These are phyloP conservation scores for Nematostella vectensis DNA, from an alignment of 92 coral and sea anemone genomes.

Conservation along the genomic window DNA sequence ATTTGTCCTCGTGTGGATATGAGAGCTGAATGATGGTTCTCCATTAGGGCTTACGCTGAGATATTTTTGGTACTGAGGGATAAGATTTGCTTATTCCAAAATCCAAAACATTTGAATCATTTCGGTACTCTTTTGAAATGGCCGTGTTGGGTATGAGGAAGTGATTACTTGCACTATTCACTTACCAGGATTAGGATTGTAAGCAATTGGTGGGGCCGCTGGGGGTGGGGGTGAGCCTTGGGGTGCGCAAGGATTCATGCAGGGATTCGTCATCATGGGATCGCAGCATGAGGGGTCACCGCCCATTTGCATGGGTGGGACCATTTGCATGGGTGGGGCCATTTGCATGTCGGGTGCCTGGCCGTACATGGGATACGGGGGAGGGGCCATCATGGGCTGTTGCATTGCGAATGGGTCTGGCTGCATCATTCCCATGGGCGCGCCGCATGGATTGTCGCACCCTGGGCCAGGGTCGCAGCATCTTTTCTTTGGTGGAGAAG, in stretches of 20 bases:
- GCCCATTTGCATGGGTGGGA: conserved; percentile 28
- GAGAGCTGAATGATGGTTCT: too few species aligned
- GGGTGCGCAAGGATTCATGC: conserved; percentile 76
- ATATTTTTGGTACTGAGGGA: too few species aligned
- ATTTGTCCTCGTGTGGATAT: too few species aligned
- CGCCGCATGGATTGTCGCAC: conserved; percentile 34
- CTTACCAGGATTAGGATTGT: conserved; percentile 80
- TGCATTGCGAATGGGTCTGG: not conserved
- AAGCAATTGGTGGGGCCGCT: conserved; percentile 41
- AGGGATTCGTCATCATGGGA: conserved; percentile 45
- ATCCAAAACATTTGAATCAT: too few species aligned
- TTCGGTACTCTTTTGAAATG: too few species aligned
- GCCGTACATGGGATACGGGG: conserved; percentile 9
- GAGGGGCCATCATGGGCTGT: not conserved
- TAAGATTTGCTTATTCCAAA: too few species aligned
- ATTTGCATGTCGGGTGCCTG: conserved; percentile 30
- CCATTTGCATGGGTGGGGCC: conserved; percentile 46
- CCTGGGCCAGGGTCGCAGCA: conserved; percentile 39
- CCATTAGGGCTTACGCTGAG: too few species aligned
- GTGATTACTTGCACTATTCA: not conserved
- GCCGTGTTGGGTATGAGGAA: not conserved
- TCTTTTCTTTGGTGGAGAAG: conserved; percentile 32
- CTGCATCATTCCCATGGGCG: not conserved
- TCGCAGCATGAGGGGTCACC: conserved; percentile 65
- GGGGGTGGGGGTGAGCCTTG: conserved; percentile 17